Percentiles rank a stretch among this genome's conserved stretches.
These are phyloP conservation scores for Megathymus violae DNA, from an alignment of 1,140 invertebrate species.

Conservation along the genomic window DNA sequence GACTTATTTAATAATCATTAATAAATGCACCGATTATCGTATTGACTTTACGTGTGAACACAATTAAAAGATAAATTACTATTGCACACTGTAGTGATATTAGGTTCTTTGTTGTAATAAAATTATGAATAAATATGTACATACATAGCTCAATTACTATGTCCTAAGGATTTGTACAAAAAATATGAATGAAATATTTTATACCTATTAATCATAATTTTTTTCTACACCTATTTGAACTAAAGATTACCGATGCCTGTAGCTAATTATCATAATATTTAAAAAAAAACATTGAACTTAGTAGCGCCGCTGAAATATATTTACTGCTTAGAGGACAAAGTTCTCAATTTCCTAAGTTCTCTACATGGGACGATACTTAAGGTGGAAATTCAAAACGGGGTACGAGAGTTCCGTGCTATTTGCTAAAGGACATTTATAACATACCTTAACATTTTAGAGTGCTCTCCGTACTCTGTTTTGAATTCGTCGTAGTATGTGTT, in stretches of 20 bases:
- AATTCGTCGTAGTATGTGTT: too few species aligned
- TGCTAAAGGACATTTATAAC: too few species aligned
- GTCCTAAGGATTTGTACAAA: constrained; percentile 7
- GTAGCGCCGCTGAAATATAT: not conserved
- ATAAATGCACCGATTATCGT: not conserved
- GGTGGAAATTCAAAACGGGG: too few species aligned
- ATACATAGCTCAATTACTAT: constrained; percentile 25
- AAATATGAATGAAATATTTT: constrained; percentile 1
- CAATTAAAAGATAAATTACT: not conserved
- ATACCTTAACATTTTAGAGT: too few species aligned
- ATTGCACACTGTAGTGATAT: constrained; percentile 6
- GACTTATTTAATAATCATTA: constrained; percentile 1
- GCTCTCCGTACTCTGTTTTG: too few species aligned
- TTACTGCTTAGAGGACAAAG: not conserved
- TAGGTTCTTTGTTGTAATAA: constrained; percentile 11
- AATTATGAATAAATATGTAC: constrained; percentile 9
- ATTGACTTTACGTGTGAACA: not conserved
- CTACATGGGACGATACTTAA: too few species aligned
- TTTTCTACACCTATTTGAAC: not conserved
- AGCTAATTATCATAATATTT: not conserved
- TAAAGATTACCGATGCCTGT: not conserved
- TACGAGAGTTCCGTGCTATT: too few species aligned
- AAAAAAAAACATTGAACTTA: not conserved
- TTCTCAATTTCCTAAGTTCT: not conserved
- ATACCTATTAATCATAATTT: constrained; percentile 7